These are phyloP conservation scores for Strigamia transsilvanica DNA, from an alignment of 2,888 invertebrate genomes.

Conservation along the genomic window DNA sequence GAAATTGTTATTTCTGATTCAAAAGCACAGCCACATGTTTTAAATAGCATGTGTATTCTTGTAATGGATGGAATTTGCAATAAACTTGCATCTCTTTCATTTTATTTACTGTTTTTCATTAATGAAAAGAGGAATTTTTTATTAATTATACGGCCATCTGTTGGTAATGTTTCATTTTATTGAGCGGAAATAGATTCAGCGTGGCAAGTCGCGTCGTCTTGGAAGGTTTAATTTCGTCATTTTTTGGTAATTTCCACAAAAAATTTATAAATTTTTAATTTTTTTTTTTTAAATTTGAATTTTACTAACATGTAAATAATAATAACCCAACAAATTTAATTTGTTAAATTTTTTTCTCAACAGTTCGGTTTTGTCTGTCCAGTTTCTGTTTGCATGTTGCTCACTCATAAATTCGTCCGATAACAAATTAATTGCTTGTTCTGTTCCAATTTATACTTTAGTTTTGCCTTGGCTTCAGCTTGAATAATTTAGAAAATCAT, in stretches of 20 bases:
- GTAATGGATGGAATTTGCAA: slow-evolving; percentile 24
- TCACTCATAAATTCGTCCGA: neutral
- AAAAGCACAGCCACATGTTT: slow-evolving; percentile 24
- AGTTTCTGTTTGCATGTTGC: slow-evolving; percentile 27
- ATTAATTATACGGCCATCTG: neutral
- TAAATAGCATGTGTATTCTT: neutral
- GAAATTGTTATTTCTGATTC: neutral
- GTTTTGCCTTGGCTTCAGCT: slow-evolving; percentile 10
- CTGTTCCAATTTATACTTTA: neutral
- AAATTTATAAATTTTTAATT: neutral
- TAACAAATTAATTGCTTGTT: slow-evolving; percentile 40
- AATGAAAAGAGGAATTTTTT: neutral
- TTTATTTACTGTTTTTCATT: slow-evolving; percentile 23
- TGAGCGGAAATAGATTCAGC: slow-evolving; percentile 3
- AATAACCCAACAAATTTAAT: neutral
- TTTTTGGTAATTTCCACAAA: slow-evolving; percentile 23
- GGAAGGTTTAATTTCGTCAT: neutral
- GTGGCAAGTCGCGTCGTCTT: neutral
- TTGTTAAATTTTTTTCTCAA: neutral
- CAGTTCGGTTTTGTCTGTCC: neutral
- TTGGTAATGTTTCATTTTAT: slow-evolving; percentile 2
- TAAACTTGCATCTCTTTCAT: slow-evolving; percentile 41
- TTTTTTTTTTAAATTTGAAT: neutral
- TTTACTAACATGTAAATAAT: slow-evolving; percentile 24
- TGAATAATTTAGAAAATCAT: slow-evolving; percentile 19